Percentiles rank a stretch among this genome's conserved stretches.
Evolutionary conservation across 2,113 vertebrate genomes (phyloP).

Genomic region (Periophthalmodon schlosseri): DNA sequence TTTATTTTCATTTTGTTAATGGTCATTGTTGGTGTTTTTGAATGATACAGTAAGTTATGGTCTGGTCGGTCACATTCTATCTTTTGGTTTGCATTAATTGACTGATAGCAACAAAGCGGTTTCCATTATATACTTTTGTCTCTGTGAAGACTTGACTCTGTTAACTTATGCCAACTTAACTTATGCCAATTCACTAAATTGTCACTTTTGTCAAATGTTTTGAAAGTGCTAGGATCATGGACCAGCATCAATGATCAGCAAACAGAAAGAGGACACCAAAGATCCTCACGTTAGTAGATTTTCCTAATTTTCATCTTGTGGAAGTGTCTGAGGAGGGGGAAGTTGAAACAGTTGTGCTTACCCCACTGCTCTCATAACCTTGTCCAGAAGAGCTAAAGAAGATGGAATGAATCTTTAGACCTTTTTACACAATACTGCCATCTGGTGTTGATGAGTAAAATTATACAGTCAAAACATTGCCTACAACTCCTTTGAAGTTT

Average conservation of each 20-base stretch:
- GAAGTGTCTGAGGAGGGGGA: neutral
- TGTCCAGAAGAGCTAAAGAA: neutral
- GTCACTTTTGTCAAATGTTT: neutral
- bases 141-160: too few relatives aligned
- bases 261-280: neutral
- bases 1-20: neutral
- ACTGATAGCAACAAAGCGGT: too few relatives aligned
- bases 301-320: neutral
- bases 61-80: neutral
- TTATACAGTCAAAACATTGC: neutral
- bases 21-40: neutral
- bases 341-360: neutral
- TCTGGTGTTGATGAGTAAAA: slow-evolving; percentile 5
- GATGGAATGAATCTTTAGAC: neutral
- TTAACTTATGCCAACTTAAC: too few relatives aligned
- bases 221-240: neutral
- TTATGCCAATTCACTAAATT: neutral
- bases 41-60: neutral
- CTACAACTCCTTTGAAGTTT: neutral
- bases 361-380: neutral
- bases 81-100: too few relatives aligned
- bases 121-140: too few relatives aligned
- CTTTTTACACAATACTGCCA: slow-evolving; percentile 11
- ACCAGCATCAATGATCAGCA: neutral
- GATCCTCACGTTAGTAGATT: neutral